Evolutionary conservation across 92 coral and sea anemone genomes (phyloP), one percentile per base, ranked within the genome.

Genomic region (Phenganax subtilis): DNA sequence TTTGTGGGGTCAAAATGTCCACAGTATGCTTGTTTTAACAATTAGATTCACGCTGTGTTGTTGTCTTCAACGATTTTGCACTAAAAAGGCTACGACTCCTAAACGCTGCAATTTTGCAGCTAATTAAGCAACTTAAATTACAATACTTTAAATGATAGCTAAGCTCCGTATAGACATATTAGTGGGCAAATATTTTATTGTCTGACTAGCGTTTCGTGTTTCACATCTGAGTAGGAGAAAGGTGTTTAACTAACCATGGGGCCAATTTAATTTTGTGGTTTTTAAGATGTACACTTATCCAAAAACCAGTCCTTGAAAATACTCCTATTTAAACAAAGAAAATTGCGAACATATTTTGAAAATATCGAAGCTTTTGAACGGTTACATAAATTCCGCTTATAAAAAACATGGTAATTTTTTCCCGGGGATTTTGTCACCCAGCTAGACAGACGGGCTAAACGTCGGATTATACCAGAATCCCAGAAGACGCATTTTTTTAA

Each of bases 21-120:
- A 27, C 73, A 54, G 55, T 20, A 76, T 76, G 81, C 66, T 76
- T 76, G 81, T 76, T 76, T 57, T 52, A 59, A 76, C 81, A 76
- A 76, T 76, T 76, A 76, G 56, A 68, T 56, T 10, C 81, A 68
- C 58, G 57, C 81, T 76, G 81, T 9, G 81, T 53, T 25, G 15
- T 63, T 75, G 67, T 75, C 60, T 76, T 17, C 7, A 31, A 59
- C 69, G 54, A 64, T 55, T 64, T 59, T 76, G 81, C 31, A 57
- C 69, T 27, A 76, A 76, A 76, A 76, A 59, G 81, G 81, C 71
- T 12, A 76, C 30, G 55, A 68, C 11, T 29, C 28, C 28, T 76
- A 55, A 53, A 58, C 57, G n/a, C 10, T 9, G 2, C 51, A 12
- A 56, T 44, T 25, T 2, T 28, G 47, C 47, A 37, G 47, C 47